Evolutionary conservation across 1,140 invertebrate genomes (phyloP), one percentile per base, ranked within the genome.

Genomic region (Drepana arcuata): DNA sequence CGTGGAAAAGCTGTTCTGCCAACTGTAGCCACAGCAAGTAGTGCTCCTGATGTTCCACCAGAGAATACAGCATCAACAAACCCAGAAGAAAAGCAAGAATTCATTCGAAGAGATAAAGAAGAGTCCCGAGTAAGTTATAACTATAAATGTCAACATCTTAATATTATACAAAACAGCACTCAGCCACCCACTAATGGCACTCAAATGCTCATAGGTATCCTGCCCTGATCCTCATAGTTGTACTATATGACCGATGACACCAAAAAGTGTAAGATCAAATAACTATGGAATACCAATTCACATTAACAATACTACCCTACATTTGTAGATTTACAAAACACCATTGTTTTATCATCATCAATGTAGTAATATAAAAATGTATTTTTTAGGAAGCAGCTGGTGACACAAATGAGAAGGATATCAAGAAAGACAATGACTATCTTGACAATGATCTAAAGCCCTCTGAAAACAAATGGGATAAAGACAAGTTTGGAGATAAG

Each of bases 331-430:
- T n/a, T n/a, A n/a, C n/a, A n/a, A n/a, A n/a, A n/a, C n/a, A n/a
- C n/a, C n/a, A n/a, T n/a, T n/a, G n/a, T n/a, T n/a, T n/a, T n/a
- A n/a, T n/a, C n/a, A n/a, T n/a, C n/a, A n/a, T n/a, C n/a, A n/a
- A n/a, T n/a, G n/a, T n/a, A n/a, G n/a, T n/a, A n/a, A n/a, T n/a
- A n/a, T n/a, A n/a, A n/a, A n/a, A n/a, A n/a, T n/a, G n/a, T n/a
- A n/a, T n/a, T n/a, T 62, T 55, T 7, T 43, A 75, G 71, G 71
- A 70, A 29, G 61, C 48, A 3, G 49, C 55, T 34, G 64, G 64
- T 12, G 67, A 77, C 29, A 32, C 40, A 21, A 54, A 56, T 23
- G 44, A 51, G 1, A 47, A 52, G 30, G 36, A 48, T 4, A 18
- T 33, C 7, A 34, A 40, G 24, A 48, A 61, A 30, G 60, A 63